Evolutionary conservation across 2,113 vertebrate species (phyloP), one percentile per base, ranked within the genome.

Genomic region (Murina feae): DNA sequence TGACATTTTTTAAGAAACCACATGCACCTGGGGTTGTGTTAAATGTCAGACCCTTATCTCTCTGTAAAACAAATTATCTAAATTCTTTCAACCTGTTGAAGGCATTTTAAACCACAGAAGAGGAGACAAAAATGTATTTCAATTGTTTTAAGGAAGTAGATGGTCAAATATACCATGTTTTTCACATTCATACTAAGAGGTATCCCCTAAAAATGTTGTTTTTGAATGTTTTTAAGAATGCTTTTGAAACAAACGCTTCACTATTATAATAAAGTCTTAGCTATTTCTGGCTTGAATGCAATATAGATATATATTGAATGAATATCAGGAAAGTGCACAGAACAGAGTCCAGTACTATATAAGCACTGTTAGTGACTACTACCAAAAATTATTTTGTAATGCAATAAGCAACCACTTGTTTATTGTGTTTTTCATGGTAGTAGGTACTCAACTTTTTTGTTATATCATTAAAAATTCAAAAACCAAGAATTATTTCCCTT

Each of bases 1-100:
- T 99, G 98, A 98, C 98, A 98, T 99, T 98, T 98, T 98, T 98
- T 97, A 98, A 98, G 98, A 99, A 99, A 99, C 99, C 99, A 98
- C 99, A 99, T 95, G 98, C 99, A 99, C 99, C 99, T 99, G 99
- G 98, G 98, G 96, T 97, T 97, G 98, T 98, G 98, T 98, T 99
- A 99, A 99, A 99, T 99, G 99, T 99, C 99, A 99, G 98, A 94
- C 97, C 97, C 95, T 98, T 98, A 98, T 98, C 98, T 98, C 89
- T 97, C 85, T 85, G 97, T 98, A 95, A 98, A 98, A 98, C 97
- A 98, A 97, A 96, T 98, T 92, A 97, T 97, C 98, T 98, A 83
- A 97, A 96, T 97, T 97, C 97, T 98, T 98, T 98, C 97, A 98
- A 96, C 97, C 95, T 86, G 95, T 96, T 86, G 97, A 96, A 98